Evolutionary conservation across 2,888 invertebrate genomes (phyloP).

Genomic region (Caenorhabditis parvicauda): DNA sequence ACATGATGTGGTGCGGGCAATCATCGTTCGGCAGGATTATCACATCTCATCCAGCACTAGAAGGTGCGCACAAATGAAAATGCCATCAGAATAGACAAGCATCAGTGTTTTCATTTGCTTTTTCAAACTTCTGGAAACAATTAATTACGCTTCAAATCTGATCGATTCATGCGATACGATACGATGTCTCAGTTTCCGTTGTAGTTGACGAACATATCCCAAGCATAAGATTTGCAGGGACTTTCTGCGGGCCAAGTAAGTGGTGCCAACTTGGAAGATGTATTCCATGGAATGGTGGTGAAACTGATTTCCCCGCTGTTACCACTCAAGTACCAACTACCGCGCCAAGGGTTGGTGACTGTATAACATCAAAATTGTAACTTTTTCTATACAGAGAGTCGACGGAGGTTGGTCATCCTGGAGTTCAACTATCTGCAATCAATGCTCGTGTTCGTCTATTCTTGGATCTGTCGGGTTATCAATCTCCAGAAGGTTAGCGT

Average conservation of each 20-base stretch:
- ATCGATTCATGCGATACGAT: too few relatives aligned
- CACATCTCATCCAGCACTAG: conserved; percentile 60
- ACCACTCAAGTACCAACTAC: conserved; percentile 9
- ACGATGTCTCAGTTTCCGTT: too few relatives aligned
- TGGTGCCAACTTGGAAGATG: conserved; percentile 62
- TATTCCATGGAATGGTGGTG: conserved; percentile 53
- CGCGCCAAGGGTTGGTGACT: conserved; percentile 9
- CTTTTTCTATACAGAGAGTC: conserved; percentile 30
- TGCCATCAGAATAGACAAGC: too few relatives aligned
- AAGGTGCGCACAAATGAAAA: conserved; percentile 41
- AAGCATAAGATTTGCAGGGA: conserved; percentile 34
- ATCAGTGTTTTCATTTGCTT: too few relatives aligned
- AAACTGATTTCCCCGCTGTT: conserved; percentile 1
- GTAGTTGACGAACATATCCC: too few relatives aligned
- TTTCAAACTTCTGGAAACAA: too few relatives aligned
- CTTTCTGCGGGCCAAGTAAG: conserved; percentile 56
- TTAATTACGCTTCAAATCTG: too few relatives aligned
- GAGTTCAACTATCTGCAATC: conserved; percentile 47
- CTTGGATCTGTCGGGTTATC: conserved; percentile 29
- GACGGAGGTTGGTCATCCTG: conserved; percentile 61
- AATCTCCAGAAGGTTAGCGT: conserved; percentile 16
- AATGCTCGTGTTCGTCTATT: conserved; percentile 54
- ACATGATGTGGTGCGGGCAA: conserved; percentile 64
- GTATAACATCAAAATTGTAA: not conserved
- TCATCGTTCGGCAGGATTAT: conserved; percentile 58